Evolutionary conservation across 2,113 vertebrate species (phyloP), one percentile per base, ranked within the genome.

Genomic region (Calidris pygmaea): DNA sequence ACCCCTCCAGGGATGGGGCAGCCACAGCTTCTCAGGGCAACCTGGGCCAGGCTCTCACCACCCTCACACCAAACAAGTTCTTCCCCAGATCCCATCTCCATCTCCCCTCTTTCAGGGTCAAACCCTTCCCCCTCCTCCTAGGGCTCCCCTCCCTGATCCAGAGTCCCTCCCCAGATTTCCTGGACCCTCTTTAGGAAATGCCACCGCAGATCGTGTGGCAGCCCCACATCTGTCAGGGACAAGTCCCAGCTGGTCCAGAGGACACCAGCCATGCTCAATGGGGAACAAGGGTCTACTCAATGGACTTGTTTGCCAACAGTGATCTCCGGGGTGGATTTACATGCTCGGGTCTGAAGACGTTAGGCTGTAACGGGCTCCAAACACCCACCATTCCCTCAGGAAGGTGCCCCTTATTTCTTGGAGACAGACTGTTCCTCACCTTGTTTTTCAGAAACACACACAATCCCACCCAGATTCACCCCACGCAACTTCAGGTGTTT

Each of bases 201-300:
- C n/a, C 72, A 15, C 24, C 48, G 68, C 9, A 56, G 62, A 21
- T 60, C 0, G 0, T 2, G 34, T 32, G 75, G 60, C 68, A 27
- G 72, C 10, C 34, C 56, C 27, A 22, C 0, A 3, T 12, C 72
- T 12, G 67, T 26, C 60, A 60, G 17, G 34, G 59, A 30, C 1
- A 21, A 35, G 9, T 29, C 11, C 5, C 86, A 72, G 60, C 35
- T n/a, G 55, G 27, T 26, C 21, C 93, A 97, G 98, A 95, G 39
- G 85, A 92, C 45, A 45, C 17, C 43, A 26, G 30, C 41, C 20
- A 24, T 0, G 14, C 34, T 70, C 37, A 11, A 16, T 34, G 12
- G 19, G 71, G 37, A 47, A 39, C 13, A 30, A 22, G 22, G 39
- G 41, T 2, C 11, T 9, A 16, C 30, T 9, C 17, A 16, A 48